These are phyloP conservation scores for Clarias platycephalus DNA, from an alignment of 2,797 vertebrate genomes.

Conservation along the genomic window DNA sequence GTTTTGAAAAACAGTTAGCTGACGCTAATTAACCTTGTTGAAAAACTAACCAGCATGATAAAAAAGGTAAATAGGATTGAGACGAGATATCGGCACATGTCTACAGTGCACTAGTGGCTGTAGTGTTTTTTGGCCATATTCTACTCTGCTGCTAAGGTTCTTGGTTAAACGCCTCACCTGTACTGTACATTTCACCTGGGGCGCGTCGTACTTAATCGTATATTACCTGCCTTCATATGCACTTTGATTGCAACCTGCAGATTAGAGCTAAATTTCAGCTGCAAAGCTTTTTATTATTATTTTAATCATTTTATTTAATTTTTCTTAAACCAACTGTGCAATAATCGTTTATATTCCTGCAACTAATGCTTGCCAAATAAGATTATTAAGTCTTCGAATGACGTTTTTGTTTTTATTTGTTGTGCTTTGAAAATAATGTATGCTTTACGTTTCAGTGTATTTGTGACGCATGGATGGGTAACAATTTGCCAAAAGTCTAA, in stretches of 20 bases:
- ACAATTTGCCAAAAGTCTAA: neutral
- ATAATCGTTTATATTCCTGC: conserved; percentile 58
- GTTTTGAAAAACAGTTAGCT: neutral
- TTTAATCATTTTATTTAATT: conserved; percentile 43
- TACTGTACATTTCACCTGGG: conserved; percentile 10
- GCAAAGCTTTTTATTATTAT: conserved; percentile 23
- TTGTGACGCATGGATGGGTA: neutral
- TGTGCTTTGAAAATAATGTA: conserved; percentile 24
- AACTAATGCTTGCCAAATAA: conserved; percentile 68
- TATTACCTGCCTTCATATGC: conserved; percentile 40
- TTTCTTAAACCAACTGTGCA: conserved; percentile 60
- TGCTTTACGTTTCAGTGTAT: conserved; percentile 5
- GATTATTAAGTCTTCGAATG: conserved; percentile 55
- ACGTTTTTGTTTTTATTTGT: conserved; percentile 26
- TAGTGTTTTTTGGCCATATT: conserved; percentile 17
- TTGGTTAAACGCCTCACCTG: neutral
- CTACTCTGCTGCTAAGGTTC: conserved; percentile 8
- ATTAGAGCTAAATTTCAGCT: conserved; percentile 47
- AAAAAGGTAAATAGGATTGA: neutral
- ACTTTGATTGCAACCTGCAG: conserved; percentile 54
- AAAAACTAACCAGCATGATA: neutral
- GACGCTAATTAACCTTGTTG: neutral
- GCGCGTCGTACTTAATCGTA: neutral
- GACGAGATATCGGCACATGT: conserved; percentile 15
- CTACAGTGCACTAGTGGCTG: neutral